phyloP scores from a whole-genome alignment of 2,113 vertebrate genomes.

The Ciconia boyciana region DNA sequence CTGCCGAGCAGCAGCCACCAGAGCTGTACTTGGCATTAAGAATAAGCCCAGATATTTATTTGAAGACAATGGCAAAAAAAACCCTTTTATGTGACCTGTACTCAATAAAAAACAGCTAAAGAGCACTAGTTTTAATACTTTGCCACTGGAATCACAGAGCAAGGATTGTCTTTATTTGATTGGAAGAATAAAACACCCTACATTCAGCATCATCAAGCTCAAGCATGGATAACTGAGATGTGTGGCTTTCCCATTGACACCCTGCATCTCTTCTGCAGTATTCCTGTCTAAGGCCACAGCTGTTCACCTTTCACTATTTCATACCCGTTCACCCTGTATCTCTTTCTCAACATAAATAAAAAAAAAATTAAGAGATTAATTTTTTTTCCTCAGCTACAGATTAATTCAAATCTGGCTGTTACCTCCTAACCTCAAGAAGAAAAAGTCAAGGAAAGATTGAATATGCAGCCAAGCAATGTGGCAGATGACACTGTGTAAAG shows the following conservation, averaged over 20 bases:
- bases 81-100: background rate
- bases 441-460: background rate
- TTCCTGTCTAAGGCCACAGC: accelerated
- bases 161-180: background rate
- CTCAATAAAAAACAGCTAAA: background rate
- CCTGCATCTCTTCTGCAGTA: accelerated
- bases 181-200: background rate
- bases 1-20: background rate
- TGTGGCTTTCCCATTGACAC: background rate
- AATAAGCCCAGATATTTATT: background rate
- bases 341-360: background rate
- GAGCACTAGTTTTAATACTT: background rate
- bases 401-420: background rate
- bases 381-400: too few relatives aligned
- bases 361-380: too few relatives aligned
- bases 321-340: background rate
- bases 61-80: background rate
- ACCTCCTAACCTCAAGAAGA: background rate
- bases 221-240: accelerated
- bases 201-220: background rate
- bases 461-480: background rate
- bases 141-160: background rate
- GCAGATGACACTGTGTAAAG: background rate
- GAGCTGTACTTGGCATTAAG: background rate
- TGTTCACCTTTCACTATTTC: background rate